Percentiles rank a stretch among this genome's conserved stretches.
Evolutionary conservation across 1,140 invertebrate genomes (phyloP).

Genomic region (Rhagoletis zephyria): DNA sequence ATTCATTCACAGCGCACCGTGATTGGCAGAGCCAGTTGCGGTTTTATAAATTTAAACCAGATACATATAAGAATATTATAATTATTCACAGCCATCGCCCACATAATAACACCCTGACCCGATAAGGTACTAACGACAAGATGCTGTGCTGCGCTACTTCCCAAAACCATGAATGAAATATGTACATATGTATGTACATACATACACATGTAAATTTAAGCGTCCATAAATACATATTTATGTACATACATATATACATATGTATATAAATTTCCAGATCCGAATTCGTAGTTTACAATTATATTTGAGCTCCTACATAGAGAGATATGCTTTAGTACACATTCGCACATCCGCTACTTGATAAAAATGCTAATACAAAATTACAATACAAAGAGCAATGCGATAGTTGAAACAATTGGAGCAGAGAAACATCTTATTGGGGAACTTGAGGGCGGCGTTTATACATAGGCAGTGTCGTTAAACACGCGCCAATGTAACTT

Average conservation of each 20-base stretch:
- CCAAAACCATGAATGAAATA: slow-evolving; percentile 44
- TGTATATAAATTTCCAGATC: slow-evolving; percentile 16
- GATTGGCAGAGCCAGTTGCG: background rate
- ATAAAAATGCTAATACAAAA: slow-evolving; percentile 34
- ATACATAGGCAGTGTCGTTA: too few relatives aligned
- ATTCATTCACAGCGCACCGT: background rate
- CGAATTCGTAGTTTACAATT: background rate
- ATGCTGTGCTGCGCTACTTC: slow-evolving; percentile 9
- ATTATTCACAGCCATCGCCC: slow-evolving; percentile 2
- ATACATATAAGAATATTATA: background rate
- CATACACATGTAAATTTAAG: too few relatives aligned
- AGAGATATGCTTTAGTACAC: background rate
- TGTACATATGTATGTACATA: background rate
- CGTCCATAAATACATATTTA: background rate
- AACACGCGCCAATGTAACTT: too few relatives aligned
- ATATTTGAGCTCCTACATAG: background rate
- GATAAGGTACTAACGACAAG: slow-evolving; percentile 30
- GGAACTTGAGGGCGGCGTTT: too few relatives aligned
- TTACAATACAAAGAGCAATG: background rate
- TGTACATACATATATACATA: background rate
- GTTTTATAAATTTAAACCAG: background rate
- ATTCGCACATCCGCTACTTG: slow-evolving; percentile 21
- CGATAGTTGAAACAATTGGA: background rate
- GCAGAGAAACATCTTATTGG: background rate
- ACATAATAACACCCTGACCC: background rate